Percentiles rank a stretch among this genome's conserved stretches.
These are phyloP conservation scores for Gryllus bimaculatus DNA, from an alignment of 1,140 invertebrate genomes.

Conservation along the genomic window DNA sequence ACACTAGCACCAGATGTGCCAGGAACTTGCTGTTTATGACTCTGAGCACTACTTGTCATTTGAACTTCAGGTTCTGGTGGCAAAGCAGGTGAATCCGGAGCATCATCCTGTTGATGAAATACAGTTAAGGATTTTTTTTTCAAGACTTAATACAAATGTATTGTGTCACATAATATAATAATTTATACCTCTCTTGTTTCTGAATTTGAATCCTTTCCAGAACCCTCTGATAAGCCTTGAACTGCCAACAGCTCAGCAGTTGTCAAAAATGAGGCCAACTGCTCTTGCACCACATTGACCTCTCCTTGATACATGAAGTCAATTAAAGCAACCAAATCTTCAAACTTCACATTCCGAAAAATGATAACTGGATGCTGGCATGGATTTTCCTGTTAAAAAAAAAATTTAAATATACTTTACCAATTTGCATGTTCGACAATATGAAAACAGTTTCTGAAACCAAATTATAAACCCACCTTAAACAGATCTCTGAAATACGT, in stretches of 20 bases:
- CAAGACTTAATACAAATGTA: background rate
- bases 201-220: conserved; percentile 32
- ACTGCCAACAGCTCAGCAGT: conserved; percentile 54
- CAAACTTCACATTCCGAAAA: conserved; percentile 71
- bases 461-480: conserved; percentile 38
- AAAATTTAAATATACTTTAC: conserved; percentile 19
- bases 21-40: background rate
- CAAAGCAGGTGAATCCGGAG: conserved; percentile 8
- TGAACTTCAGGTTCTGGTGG: conserved; percentile 14
- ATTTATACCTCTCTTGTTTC: conserved; percentile 7
- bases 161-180: background rate
- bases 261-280: conserved; percentile 49
- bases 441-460: background rate
- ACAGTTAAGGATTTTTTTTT: background rate
- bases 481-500: conserved; percentile 75
- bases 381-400: conserved; percentile 58
- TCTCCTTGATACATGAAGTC: conserved; percentile 74
- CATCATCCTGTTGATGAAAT: conserved; percentile 8
- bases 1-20: conserved; percentile 18
- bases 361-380: conserved; percentile 79
- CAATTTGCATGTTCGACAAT: background rate
- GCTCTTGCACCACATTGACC: conserved; percentile 55
- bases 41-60: background rate
- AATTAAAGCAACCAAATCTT: conserved; percentile 68
- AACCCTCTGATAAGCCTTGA: conserved; percentile 48